A percentile compares a stretch with the other conserved stretches of the same genome.
phyloP scores from a whole-genome alignment of 2,888 invertebrate genomes.

The Apotomis turbidana region DNA sequence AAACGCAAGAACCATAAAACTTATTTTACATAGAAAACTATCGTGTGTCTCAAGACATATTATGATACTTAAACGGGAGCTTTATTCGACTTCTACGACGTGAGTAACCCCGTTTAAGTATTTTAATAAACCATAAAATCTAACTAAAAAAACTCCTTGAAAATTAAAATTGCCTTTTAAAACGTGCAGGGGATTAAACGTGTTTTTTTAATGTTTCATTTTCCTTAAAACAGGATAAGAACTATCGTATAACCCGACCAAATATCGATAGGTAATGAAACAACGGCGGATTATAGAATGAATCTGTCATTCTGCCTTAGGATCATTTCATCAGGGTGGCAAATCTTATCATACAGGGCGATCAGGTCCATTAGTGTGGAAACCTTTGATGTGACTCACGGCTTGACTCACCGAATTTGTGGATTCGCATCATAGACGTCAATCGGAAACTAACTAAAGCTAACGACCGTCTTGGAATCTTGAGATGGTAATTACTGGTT shows the following conservation, averaged over 20 bases:
- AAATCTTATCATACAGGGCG: constrained; percentile 24
- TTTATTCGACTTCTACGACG: too few relatives aligned
- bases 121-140: too few relatives aligned
- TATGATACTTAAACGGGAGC: too few relatives aligned
- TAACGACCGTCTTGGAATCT: constrained; percentile 15
- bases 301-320: constrained; percentile 13
- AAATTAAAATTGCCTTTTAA: too few relatives aligned
- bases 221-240: too few relatives aligned
- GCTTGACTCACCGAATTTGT: constrained; percentile 36
- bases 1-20: too few relatives aligned
- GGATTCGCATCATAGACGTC: constrained; percentile 14
- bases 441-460: constrained; percentile 26
- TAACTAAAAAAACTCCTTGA: too few relatives aligned
- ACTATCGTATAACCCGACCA: background rate
- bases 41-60: too few relatives aligned
- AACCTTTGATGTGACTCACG: constrained; percentile 31
- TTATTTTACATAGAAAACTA: too few relatives aligned
- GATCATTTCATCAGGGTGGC: constrained; percentile 24
- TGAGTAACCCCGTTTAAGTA: too few relatives aligned
- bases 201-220: too few relatives aligned
- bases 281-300: background rate
- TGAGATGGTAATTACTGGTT: constrained; percentile 19
- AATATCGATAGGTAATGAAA: background rate
- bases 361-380: constrained; percentile 34
- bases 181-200: too few relatives aligned